Evolutionary conservation across 1,140 invertebrate species (phyloP), one percentile per base, ranked within the genome.

Genomic region (Asobara japonica): DNA sequence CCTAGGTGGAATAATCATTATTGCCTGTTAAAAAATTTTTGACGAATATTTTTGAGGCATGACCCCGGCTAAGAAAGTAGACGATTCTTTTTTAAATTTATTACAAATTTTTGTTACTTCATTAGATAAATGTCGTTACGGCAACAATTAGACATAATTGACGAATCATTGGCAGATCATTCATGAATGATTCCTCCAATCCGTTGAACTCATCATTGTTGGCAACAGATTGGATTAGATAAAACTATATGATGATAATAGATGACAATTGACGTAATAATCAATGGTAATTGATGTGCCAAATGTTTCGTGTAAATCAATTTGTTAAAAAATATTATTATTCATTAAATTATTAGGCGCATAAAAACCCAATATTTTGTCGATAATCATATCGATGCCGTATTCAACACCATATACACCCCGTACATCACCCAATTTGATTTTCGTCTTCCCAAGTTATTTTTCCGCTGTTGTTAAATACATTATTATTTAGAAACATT

Each of bases 401-500:
- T 56, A 25, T 22, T 10, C 25, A 56, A 56, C 51, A 56, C 51
- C 13, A 25, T 56, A 56, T 56, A 56, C 51, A 22, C 18, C 51
- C 31, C 22, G 22, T 56, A 56, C 4, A 56, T 56, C 51, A 56
- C 51, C n/a, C 3, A 25, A 3, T 51, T 27, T 36, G 31, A 36
- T 45, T 45, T 45, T 4, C 51, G 51, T 25, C 51, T 27, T 56
- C 22, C 20, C 22, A 6, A 5, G 31, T 36, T 36, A 10, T 56
- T 25, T 3, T 18, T 18, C 18, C 51, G 8, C 51, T 25, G 22
- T 25, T 56, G 20, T 56, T 56, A 56, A 56, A 56, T 56, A 56
- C 51, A 56, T 56, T 56, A 56, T 56, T 56, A 25, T 56, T 56
- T 56, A 56, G 45, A 56, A 56, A 13, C 45, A 56, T 25, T 56